phyloP scores from a whole-genome alignment of 2,113 vertebrate genomes.

The Notarius quadriscutis region DNA sequence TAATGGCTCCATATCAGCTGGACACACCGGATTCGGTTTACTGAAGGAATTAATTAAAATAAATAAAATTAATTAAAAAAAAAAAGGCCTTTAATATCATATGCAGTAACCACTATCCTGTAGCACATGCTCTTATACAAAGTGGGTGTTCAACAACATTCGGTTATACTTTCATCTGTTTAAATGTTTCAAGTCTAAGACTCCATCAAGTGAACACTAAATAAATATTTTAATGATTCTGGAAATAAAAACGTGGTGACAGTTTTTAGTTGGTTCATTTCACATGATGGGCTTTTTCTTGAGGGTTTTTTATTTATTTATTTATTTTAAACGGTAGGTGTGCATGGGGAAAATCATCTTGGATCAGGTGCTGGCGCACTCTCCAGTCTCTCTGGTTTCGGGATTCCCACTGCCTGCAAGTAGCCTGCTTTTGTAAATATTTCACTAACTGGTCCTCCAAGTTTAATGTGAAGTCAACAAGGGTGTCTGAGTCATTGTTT shows the following conservation, averaged over 20 bases:
- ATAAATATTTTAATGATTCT: not conserved
- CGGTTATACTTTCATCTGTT: not conserved
- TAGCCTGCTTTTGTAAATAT: not conserved
- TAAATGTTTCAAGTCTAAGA: not conserved
- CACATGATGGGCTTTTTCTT: not conserved
- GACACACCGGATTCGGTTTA: conserved; percentile 70
- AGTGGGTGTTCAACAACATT: not conserved
- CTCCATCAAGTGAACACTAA: not conserved
- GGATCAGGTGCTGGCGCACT: not conserved
- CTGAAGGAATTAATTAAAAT: conserved; percentile 51
- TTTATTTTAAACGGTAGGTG: not conserved
- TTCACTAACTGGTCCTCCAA: not conserved
- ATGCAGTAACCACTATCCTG: not conserved
- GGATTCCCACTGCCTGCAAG: not conserved
- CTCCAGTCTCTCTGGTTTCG: not conserved
- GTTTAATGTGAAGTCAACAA: no score
- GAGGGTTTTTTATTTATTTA: not conserved
- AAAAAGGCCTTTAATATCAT: not conserved
- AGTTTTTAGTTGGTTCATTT: not conserved
- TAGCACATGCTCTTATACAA: not conserved
- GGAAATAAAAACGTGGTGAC: not conserved
- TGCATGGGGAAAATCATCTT: not conserved
- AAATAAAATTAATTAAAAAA: not conserved
- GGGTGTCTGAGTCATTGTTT: no score
- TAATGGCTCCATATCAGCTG: conserved; percentile 73